Evolutionary conservation across 53 echinoderm and acorn worm species (phyloP), one percentile per base, ranked within the genome.

Genomic region (Paracentrotus lividus): DNA sequence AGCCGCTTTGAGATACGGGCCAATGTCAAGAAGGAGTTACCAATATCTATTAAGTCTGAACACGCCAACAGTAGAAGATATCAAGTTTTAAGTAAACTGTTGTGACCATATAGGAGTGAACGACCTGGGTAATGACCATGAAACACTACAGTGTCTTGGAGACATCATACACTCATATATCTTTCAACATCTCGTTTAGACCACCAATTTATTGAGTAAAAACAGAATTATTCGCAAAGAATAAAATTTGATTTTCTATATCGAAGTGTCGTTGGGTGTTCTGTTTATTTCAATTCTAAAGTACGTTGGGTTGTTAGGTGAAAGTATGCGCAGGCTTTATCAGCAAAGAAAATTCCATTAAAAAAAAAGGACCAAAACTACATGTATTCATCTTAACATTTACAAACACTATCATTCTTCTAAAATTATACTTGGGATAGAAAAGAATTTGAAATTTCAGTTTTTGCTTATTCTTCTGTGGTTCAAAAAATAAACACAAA

Each of bases 101-200:
- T 78, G 78, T 78, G 24, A 45, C 78, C 78, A 78, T 78, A n/a
- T 23, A n/a, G 78, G 45, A 78, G 78, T 78, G 78, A 78, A 78
- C 45, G 78, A 78, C 78, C 78, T 44, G 44, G 44, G 44, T 45
- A 78, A 78, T 47, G 78, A 78, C 45, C 26, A 78, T 47, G 45
- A 47, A 24, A 0, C 47, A 2, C 44, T 44, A 47, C 47, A 9
- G 45, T 47, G 45, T 78, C 78, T 43, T 24, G 6, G 26, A 44
- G 26, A 78, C n/a, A n/a, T 78, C 45, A 44, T n/a, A 44, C 78
- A 38, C n/a, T 78, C 78, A 78, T 78, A 78, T 78, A 78, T 78
- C 78, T 45, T 44, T 78, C 47, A 78, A 47, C 47, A 47, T 3
- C 43, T 8, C 45, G n/a, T 78, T 78, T 78, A 78, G 78, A 47